Conservation (phyloP, 2,888 invertebrate species). For the Cosmopolites sordidus region DNA sequence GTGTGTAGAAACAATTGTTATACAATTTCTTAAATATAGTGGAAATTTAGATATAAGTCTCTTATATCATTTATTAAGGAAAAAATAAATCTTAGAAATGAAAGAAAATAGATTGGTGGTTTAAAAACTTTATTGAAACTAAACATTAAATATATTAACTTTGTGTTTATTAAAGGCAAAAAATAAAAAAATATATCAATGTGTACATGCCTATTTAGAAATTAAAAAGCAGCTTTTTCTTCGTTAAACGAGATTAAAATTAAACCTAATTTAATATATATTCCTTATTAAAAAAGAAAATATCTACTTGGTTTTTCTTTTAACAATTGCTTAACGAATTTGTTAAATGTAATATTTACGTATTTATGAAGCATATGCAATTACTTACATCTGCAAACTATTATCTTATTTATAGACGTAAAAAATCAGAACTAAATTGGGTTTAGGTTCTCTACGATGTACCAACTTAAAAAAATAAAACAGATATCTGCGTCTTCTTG, state of each 20-base stretch:
- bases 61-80: too few relatives aligned
- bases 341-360: background rate
- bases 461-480: constrained; percentile 17
- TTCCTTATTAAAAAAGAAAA: too few relatives aligned
- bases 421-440: background rate
- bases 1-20: too few relatives aligned
- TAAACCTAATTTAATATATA: too few relatives aligned
- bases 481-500: constrained; percentile 10
- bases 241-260: background rate
- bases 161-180: constrained; percentile 4
- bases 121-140: constrained; percentile 16
- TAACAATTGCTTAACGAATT: background rate
- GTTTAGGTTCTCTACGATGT: constrained; percentile 10
- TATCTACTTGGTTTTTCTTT: background rate
- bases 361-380: background rate
- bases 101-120: too few relatives aligned
- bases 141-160: constrained; percentile 17
- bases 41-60: too few relatives aligned
- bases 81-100: too few relatives aligned
- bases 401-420: background rate
- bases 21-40: too few relatives aligned
- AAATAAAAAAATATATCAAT: constrained; percentile 1
- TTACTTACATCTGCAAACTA: background rate
- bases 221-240: constrained; percentile 16
- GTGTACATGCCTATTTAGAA: constrained; percentile 6